phyloP scores from a whole-genome alignment of 2,888 invertebrate genomes.

The Panzeria rudis region DNA sequence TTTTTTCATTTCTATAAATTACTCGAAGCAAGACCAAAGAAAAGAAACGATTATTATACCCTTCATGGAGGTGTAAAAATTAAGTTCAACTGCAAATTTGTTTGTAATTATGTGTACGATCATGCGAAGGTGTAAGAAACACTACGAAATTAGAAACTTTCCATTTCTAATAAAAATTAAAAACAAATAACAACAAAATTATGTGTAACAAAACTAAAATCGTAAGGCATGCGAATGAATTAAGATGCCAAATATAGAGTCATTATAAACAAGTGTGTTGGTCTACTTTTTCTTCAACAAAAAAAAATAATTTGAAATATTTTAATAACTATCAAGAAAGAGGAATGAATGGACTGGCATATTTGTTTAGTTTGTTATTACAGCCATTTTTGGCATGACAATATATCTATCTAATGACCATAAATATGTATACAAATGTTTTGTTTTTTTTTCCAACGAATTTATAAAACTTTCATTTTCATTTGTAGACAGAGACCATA shows the following conservation, averaged over 20 bases:
- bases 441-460: not conserved
- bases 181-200: constrained; percentile 24
- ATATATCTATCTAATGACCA: not conserved
- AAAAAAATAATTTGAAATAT: not conserved
- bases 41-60: not conserved
- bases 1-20: too few species aligned
- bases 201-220: constrained; percentile 28
- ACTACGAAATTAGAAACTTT: constrained; percentile 46
- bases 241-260: constrained; percentile 53
- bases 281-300: not conserved
- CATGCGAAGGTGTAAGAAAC: constrained; percentile 59
- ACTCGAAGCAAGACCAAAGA: not conserved
- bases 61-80: constrained; percentile 6
- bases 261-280: constrained; percentile 35
- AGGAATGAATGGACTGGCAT: not conserved
- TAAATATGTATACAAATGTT: constrained; percentile 20
- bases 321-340: constrained; percentile 7
- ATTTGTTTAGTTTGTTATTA: not conserved
- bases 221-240: constrained; percentile 53
- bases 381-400: constrained; percentile 21
- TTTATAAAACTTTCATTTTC: constrained; percentile 46
- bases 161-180: constrained; percentile 7
- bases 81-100: constrained; percentile 38
- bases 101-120: constrained; percentile 44
- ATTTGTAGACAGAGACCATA: constrained; percentile 2